Conservation (phyloP, 2,888 invertebrate genomes). For the Arrhopalites spinosus region DNA sequence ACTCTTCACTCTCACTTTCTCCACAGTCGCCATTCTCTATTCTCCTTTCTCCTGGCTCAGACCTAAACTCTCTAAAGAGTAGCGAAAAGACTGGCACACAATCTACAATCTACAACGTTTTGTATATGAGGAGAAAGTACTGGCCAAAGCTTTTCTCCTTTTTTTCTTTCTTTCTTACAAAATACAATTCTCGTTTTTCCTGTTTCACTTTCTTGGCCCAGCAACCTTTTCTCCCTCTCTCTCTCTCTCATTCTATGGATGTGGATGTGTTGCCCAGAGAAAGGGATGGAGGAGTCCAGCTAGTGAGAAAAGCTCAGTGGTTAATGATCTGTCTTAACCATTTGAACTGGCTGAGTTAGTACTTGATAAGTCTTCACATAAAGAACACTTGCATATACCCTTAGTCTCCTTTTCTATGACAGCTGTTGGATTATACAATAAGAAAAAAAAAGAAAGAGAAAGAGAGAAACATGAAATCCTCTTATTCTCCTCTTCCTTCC, state of each 20-base stretch:
- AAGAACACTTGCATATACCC: slow-evolving; percentile 27
- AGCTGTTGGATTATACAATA: background rate
- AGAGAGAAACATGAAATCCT: too few relatives aligned
- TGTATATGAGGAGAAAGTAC: background rate
- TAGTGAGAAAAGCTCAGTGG: slow-evolving; percentile 45
- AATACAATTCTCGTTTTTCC: slow-evolving; percentile 35
- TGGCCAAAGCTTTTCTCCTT: slow-evolving; percentile 12
- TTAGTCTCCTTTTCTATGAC: background rate
- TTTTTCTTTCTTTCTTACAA: slow-evolving; percentile 3
- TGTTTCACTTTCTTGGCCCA: slow-evolving; percentile 30
- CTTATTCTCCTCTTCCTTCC: background rate
- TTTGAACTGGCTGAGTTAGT: slow-evolving; percentile 44
- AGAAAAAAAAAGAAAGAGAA: too few relatives aligned
- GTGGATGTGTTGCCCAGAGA: too few relatives aligned
- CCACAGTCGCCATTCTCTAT: background rate
- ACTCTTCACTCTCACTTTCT: slow-evolving; percentile 13
- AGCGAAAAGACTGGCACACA: background rate
- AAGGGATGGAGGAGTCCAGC: slow-evolving; percentile 29
- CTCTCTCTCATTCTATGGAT: background rate
- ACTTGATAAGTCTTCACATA: slow-evolving; percentile 30
- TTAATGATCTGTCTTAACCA: slow-evolving; percentile 49
- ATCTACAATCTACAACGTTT: background rate
- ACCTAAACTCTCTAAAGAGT: background rate
- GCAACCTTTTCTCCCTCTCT: slow-evolving; percentile 2
- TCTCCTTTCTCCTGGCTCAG: background rate